Percentiles rank a stretch among this genome's conserved stretches.
phyloP scores from a whole-genome alignment of 2,113 vertebrate species.

The Pipra filicauda region DNA sequence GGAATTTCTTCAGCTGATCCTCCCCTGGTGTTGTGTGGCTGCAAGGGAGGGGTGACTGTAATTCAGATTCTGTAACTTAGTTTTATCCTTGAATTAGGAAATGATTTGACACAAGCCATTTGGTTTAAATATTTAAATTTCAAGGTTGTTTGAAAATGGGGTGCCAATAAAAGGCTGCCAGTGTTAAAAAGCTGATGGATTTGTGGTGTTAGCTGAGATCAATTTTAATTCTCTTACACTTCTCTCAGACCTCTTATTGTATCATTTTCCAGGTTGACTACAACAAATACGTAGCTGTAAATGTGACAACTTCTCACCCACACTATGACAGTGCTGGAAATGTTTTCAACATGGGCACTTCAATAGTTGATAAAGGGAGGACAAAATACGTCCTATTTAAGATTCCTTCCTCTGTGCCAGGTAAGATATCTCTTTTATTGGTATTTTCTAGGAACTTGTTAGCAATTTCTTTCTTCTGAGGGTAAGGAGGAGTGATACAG shows the following conservation, averaged over 20 bases:
- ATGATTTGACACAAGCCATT: neutral
- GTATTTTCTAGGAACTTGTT: neutral
- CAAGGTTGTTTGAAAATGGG: neutral
- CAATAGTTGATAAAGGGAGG: constrained; percentile 82
- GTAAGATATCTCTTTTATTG: constrained; percentile 52
- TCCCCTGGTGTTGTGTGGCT: neutral
- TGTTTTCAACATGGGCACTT: constrained; percentile 90
- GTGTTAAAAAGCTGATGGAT: neutral
- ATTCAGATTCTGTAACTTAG: neutral
- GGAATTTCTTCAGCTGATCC: neutral
- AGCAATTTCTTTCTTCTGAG: neutral
- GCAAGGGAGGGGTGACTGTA: neutral
- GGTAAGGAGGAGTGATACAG: neutral
- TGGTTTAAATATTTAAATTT: neutral
- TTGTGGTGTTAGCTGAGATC: neutral
- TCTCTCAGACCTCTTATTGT: neutral
- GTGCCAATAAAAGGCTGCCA: neutral
- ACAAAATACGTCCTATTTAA: constrained; percentile 91
- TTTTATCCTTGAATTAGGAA: neutral
- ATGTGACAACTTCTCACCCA: constrained; percentile 88
- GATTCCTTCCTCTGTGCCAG: constrained; percentile 79
- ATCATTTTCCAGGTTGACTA: constrained; percentile 83
- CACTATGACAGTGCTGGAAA: constrained; percentile 91
- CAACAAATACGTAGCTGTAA: constrained; percentile 84
- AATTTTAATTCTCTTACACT: neutral